A percentile compares a stretch with the other conserved stretches of the same genome.
Evolutionary conservation across 2,797 vertebrate species (phyloP).

Genomic region (Chaetophractus vellerosus): DNA sequence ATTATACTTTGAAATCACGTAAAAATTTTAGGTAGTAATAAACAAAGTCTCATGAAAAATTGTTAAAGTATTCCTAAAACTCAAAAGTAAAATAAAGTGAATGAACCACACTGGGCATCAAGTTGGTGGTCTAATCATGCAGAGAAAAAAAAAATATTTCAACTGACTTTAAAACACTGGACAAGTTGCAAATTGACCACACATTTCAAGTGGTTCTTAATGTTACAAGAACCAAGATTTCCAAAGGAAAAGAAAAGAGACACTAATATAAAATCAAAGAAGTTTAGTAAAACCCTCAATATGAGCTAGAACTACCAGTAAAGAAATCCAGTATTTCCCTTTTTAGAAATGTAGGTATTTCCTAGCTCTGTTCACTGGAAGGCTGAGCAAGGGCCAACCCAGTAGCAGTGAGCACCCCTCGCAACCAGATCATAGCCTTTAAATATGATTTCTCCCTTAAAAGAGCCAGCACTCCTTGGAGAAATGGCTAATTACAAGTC

Average conservation of each 20-base stretch:
- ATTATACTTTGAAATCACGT: no score
- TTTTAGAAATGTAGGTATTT: constrained; percentile 26
- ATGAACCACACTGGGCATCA: background rate
- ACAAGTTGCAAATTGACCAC: background rate
- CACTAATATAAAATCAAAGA: background rate
- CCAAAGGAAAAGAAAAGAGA: constrained; percentile 9
- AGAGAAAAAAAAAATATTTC: background rate
- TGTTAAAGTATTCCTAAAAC: background rate
- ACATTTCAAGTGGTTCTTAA: background rate
- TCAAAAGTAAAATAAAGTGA: background rate
- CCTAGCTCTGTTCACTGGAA: background rate
- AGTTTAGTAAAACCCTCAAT: background rate
- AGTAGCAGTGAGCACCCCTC: background rate
- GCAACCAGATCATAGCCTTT: background rate
- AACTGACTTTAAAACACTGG: constrained; percentile 37
- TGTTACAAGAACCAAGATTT: background rate
- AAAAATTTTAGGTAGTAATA: background rate
- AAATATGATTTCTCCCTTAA: background rate
- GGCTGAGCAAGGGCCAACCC: background rate
- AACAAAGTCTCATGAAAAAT: background rate
- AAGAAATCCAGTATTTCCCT: background rate
- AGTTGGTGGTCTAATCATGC: background rate
- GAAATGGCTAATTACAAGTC: background rate
- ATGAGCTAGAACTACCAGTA: background rate
- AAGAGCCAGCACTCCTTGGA: background rate